Evolutionary conservation across 2,113 vertebrate genomes (phyloP).

Genomic region (Pitta sordida): DNA sequence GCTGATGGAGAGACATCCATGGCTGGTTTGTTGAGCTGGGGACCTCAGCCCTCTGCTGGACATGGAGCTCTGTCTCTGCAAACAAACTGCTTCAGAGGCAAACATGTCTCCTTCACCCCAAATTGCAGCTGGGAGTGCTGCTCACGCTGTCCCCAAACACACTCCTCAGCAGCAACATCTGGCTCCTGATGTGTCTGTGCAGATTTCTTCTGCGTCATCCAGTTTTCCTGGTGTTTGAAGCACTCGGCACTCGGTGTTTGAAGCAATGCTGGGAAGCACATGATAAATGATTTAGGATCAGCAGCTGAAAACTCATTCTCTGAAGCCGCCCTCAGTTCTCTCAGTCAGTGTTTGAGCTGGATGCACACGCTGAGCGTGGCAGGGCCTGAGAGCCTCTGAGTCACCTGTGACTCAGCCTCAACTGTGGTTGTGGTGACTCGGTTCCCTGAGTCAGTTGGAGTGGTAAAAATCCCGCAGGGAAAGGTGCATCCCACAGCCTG

Average conservation of each 20-base stretch:
- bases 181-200: not conserved
- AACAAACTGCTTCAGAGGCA: not conserved
- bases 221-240: not conserved
- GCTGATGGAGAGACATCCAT: accelerated
- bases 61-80: not conserved
- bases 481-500: accelerated
- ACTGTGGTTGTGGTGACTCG: accelerated
- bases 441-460: not conserved
- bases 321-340: not conserved
- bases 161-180: not conserved
- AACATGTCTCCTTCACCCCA: accelerated
- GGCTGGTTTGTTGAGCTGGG: not conserved
- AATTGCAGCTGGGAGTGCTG: not conserved
- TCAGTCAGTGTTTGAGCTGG: not conserved
- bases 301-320: not conserved
- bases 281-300: not conserved
- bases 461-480: not conserved
- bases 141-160: not conserved
- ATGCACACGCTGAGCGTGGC: accelerated
- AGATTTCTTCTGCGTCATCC: not conserved
- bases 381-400: not conserved
- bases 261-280: not conserved
- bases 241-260: not conserved
- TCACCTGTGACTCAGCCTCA: not conserved
- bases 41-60: not conserved